Evolutionary conservation across 2,113 vertebrate species (phyloP).

Genomic region (Microcebus griseorufus): DNA sequence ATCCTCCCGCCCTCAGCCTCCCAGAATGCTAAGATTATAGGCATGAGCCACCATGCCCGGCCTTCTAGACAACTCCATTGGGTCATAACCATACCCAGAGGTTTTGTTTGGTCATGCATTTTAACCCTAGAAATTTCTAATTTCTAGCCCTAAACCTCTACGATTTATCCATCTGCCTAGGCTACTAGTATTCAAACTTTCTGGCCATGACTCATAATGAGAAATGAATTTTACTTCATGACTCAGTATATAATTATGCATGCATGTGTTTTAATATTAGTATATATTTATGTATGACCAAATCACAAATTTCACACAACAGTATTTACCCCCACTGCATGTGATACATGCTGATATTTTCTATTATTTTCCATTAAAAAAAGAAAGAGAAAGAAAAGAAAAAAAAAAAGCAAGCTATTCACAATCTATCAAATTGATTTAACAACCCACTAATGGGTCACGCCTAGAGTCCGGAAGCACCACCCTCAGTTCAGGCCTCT

Average conservation of each 20-base stretch:
- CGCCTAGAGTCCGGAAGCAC: conserved; percentile 21
- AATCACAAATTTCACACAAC: background rate
- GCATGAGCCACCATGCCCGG: no score
- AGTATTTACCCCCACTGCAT: background rate
- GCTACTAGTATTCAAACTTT: background rate
- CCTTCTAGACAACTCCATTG: background rate
- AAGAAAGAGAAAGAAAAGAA: background rate
- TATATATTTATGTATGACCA: background rate
- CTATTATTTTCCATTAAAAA: background rate
- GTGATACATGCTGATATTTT: background rate
- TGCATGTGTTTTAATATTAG: background rate
- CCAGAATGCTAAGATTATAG: no score
- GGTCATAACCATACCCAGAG: background rate
- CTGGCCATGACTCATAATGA: background rate
- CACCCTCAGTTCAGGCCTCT: background rate
- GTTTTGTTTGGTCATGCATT: conserved; percentile 22
- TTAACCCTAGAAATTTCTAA: conserved; percentile 7
- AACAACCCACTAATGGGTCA: conserved; percentile 20
- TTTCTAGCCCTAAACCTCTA: background rate
- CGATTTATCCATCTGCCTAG: background rate
- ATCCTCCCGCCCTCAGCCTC: no score
- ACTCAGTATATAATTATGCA: background rate
- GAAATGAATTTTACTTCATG: conserved; percentile 24
- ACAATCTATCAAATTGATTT: background rate
- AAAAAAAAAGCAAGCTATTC: background rate